phyloP scores from a whole-genome alignment of 2,888 invertebrate species.

The Steromphala cineraria region DNA sequence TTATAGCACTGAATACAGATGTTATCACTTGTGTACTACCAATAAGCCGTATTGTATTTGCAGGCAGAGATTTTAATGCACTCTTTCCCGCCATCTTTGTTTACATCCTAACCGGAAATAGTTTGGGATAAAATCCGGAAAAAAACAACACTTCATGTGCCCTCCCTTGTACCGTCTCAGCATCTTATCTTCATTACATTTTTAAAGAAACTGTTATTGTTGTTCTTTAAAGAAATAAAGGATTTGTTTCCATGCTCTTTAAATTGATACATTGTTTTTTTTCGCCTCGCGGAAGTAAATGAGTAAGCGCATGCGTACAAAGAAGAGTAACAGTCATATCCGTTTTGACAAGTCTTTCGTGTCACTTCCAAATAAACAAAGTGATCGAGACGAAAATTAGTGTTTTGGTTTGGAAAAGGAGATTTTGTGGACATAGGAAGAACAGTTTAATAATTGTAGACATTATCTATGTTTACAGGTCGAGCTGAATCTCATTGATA shows the following conservation, averaged over 20 bases:
- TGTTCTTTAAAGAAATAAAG: too few species aligned
- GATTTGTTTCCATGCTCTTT: too few species aligned
- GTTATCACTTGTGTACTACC: constrained; percentile 80
- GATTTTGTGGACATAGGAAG: too few species aligned
- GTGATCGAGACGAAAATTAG: background rate
- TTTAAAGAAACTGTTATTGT: too few species aligned
- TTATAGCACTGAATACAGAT: constrained; percentile 74
- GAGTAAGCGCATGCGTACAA: background rate
- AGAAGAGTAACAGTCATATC: background rate
- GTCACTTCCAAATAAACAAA: background rate
- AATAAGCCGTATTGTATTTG: constrained; percentile 76
- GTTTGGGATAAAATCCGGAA: background rate
- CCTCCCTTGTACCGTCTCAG: too few species aligned
- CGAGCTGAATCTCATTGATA: too few species aligned
- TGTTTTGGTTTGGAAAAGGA: background rate
- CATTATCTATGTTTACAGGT: background rate
- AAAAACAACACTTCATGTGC: too few species aligned
- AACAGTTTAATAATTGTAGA: too few species aligned
- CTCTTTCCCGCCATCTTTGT: constrained; percentile 15
- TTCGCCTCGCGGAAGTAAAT: too few species aligned
- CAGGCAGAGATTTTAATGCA: constrained; percentile 66
- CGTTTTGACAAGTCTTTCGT: background rate
- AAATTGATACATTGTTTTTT: too few species aligned
- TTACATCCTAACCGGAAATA: background rate
- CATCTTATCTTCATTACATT: too few species aligned